Evolutionary conservation across 2,113 vertebrate species (phyloP), one percentile per base, ranked within the genome.

Genomic region (Stegastes partitus): DNA sequence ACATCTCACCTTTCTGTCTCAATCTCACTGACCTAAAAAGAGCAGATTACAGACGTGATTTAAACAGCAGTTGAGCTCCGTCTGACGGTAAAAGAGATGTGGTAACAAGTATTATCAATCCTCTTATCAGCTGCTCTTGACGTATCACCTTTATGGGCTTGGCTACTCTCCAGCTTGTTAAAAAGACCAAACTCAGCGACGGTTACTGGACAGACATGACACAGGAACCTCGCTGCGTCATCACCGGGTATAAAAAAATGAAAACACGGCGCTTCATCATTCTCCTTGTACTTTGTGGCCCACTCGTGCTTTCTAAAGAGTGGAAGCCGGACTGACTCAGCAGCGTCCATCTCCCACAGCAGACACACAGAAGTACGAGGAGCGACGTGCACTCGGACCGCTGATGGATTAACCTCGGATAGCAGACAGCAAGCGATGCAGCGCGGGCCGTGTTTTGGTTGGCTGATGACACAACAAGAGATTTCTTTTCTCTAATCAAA

Each of bases 11-110:
- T 88, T 73, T 87, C 71, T 44, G 71, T 73, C 67, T 86, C 70
- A 81, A 37, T 79, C 57, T 87, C 84, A 87, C 57, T 66, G 63
- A 88, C 82, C 87, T 91, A 76, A 68, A 87, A 88, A 75, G 63
- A 90, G 61, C 81, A 89, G 69, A 91, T 83, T 21, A 80, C 58
- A 84, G 59, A 66, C 45, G 51, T 67, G 49, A 74, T 44, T 79
- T 42, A 67, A 87, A 86, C 51, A 81, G 12, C 73, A 4, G 49
- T 31, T 5, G 11, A 5, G 53, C 65, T 28, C 50, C 31, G 50
- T 79, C 28, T 71, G 50, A 63, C 55, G 69, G 62, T 4, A 75
- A 15, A 53, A 15, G 44, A 68, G 25, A 56, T 15, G 42, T 5
- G 6, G 25, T 21, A 68, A 8, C 22, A 9, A 51, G 53, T 67